Conservation (phyloP, 2,888 invertebrate species). For the Amphiduros pacificus region DNA sequence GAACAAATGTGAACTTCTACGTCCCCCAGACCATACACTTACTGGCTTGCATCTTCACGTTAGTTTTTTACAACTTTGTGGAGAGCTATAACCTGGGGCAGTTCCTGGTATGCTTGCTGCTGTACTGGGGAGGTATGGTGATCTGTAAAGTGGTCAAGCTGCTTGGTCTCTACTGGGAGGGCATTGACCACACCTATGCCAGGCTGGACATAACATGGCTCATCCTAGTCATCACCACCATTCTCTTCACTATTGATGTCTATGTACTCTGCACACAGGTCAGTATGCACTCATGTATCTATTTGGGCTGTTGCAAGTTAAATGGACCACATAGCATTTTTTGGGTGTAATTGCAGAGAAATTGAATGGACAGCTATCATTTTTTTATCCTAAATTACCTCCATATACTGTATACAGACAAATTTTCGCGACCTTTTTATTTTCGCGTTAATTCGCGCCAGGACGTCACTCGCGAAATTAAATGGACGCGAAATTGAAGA, state of each 20-base stretch:
- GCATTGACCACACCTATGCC: neutral
- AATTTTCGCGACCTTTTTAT: too few relatives aligned
- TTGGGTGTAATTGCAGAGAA: too few relatives aligned
- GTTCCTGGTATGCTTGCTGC: slow-evolving; percentile 43
- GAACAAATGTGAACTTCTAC: slow-evolving; percentile 48
- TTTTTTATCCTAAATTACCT: too few relatives aligned
- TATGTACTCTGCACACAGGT: neutral
- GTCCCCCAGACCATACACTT: slow-evolving; percentile 44
- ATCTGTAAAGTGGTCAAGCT: slow-evolving; percentile 29
- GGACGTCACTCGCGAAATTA: too few relatives aligned
- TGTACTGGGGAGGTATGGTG: slow-evolving; percentile 45
- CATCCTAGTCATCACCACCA: neutral
- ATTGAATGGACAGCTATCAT: too few relatives aligned
- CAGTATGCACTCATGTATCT: too few relatives aligned
- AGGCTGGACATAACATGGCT: neutral
- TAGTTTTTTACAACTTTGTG: slow-evolving; percentile 52
- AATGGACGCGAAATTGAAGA: too few relatives aligned
- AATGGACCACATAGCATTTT: too few relatives aligned
- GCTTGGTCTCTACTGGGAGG: too few relatives aligned
- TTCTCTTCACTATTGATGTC: neutral
- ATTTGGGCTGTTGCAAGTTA: too few relatives aligned
- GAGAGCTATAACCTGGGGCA: slow-evolving; percentile 54
- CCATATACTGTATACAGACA: too few relatives aligned
- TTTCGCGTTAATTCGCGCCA: too few relatives aligned
- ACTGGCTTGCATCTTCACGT: slow-evolving; percentile 39